Conservation (phyloP, 1,140 invertebrate genomes). For the Asbolus verrucosus region DNA sequence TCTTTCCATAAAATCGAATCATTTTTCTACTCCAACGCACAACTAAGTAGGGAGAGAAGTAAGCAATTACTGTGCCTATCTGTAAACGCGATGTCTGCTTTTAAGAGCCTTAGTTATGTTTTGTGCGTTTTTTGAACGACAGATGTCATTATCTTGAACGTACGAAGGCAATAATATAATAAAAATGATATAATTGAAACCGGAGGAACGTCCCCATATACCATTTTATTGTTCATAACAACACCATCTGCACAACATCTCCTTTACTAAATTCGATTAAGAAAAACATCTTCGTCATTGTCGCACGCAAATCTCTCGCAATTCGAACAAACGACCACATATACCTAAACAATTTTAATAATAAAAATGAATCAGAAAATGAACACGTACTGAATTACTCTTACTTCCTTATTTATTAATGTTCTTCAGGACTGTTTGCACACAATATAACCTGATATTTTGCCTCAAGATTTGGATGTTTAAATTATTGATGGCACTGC, state of each 20-base stretch:
- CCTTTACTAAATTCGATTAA: slow-evolving; percentile 26
- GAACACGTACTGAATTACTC: too few species aligned
- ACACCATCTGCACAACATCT: slow-evolving; percentile 32
- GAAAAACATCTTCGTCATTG: slow-evolving; percentile 2
- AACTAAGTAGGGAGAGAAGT: too few species aligned
- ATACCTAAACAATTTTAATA: too few species aligned
- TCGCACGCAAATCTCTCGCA: background rate
- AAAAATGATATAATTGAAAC: slow-evolving; percentile 32
- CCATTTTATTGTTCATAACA: slow-evolving; percentile 17
- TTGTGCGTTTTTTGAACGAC: background rate
- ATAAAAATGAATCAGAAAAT: slow-evolving; percentile 9
- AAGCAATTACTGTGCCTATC: too few species aligned
- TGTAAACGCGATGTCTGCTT: background rate
- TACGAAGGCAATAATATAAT: slow-evolving; percentile 4
- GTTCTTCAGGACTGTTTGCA: slow-evolving; percentile 13
- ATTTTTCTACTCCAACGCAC: background rate
- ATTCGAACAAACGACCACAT: too few species aligned
- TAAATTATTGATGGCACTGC: slow-evolving; percentile 12
- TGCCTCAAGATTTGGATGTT: slow-evolving; percentile 21
- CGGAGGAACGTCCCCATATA: slow-evolving; percentile 14
- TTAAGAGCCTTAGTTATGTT: slow-evolving; percentile 23
- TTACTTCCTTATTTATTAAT: slow-evolving; percentile 25
- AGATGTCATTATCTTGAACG: slow-evolving; percentile 14
- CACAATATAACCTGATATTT: slow-evolving; percentile 21
- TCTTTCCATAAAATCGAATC: slow-evolving; percentile 10